Evolutionary conservation across 2,888 invertebrate genomes (phyloP).

Genomic region (Melanchra persicariae): DNA sequence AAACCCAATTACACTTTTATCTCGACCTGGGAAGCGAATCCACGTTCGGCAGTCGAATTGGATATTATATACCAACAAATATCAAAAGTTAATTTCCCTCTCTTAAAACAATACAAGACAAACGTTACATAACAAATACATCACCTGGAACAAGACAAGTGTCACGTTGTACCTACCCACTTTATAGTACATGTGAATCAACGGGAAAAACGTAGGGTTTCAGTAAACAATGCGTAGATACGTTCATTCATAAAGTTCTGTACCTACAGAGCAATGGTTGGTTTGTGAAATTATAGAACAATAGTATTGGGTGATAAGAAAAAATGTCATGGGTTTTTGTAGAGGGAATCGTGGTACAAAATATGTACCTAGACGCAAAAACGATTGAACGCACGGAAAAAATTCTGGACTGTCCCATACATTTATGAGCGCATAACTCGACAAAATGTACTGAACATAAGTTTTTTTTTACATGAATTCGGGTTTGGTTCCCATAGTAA

Average conservation of each 20-base stretch:
- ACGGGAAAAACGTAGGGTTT: conserved; percentile 34
- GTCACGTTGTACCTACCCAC: conserved; percentile 33
- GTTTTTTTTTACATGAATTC: too few species aligned
- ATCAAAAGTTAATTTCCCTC: conserved; percentile 3
- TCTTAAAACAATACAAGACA: neutral
- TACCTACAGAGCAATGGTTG: neutral
- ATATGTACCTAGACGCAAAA: neutral
- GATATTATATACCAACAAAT: too few species aligned
- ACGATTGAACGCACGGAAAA: neutral
- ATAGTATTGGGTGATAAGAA: neutral
- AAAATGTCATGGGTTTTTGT: neutral
- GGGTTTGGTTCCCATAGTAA: too few species aligned
- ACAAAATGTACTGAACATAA: too few species aligned
- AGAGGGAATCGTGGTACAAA: neutral
- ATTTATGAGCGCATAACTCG: too few species aligned
- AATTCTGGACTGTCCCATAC: neutral
- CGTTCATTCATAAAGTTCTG: conserved; percentile 46
- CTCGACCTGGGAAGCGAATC: too few species aligned
- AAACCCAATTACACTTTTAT: too few species aligned
- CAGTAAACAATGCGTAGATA: conserved; percentile 28
- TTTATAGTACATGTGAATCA: conserved; percentile 21
- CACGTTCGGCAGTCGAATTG: too few species aligned
- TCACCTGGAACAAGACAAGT: conserved; percentile 21
- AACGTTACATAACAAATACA: neutral
- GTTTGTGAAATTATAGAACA: neutral